Evolutionary conservation across 2,113 vertebrate genomes (phyloP), one percentile per base, ranked within the genome.

Genomic region (Peromyscus polionotus): DNA sequence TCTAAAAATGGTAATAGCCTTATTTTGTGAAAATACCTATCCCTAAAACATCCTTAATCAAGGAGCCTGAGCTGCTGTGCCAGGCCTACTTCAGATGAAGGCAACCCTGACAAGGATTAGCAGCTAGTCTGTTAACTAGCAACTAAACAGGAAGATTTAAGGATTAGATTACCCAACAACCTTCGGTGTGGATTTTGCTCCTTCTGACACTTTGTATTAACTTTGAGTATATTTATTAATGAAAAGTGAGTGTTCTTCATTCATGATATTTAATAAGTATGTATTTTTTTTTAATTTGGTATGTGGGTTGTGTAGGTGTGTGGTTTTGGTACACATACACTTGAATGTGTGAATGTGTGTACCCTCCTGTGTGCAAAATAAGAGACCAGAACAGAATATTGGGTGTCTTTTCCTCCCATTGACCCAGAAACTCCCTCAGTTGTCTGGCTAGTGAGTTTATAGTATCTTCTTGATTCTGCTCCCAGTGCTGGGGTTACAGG

Each of bases 151-250:
- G 33, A 91, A 94, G 96, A 91, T 94, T 97, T 93, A 86, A 85
- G 97, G 95, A 96, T 97, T 97, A 57, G 76, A 65, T 93, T 92
- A 70, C 88, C 85, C 57, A 48, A 36, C 85, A 84, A 12, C 63
- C 88, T 92, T 68, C 36, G 28, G 45, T 70, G 59, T 57, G 7
- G 39, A 59, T 84, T 88, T 72, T 87, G 79, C 92, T 48, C 67
- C 65, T 26, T 24, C 10, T 75, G 67, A 36, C 36, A 61, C 57
- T 68, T 79, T 88, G 48, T 5, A 3, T 48, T 91, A 79, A 36
- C 65, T 95, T 39, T 51, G 73, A 86, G 24, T 5, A 17, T 6
- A 0, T 65, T 72, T 72, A 5, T 79, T 33, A 36, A 31, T 95
- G 76, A 80, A 84, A 24, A 70, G 22, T 85, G 14, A 54, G 19